phyloP scores from a whole-genome alignment of 2,113 vertebrate genomes.

The Lanius collurio region DNA sequence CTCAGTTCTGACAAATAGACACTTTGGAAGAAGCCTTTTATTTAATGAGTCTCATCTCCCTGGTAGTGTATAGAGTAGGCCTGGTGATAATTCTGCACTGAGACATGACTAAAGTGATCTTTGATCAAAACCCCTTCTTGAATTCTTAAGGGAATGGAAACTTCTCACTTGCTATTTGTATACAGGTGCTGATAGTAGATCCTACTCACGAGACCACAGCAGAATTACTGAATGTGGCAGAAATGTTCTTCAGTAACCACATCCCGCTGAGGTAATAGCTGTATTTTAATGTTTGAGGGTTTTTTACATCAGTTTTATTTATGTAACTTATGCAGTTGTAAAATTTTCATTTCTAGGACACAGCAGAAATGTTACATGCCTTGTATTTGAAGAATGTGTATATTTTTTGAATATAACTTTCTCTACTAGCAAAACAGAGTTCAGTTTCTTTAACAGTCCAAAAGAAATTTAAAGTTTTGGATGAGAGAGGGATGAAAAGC shows the following conservation, averaged over 20 bases:
- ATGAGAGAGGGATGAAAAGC: not conserved
- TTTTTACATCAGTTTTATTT: not conserved
- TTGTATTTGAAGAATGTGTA: not conserved
- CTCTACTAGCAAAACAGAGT: not conserved
- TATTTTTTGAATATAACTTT: not conserved
- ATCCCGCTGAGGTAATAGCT: conserved; percentile 88
- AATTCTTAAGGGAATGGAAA: not conserved
- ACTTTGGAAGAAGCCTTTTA: not conserved
- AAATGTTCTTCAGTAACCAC: conserved; percentile 97
- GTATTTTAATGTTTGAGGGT: not conserved
- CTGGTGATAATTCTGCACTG: not conserved
- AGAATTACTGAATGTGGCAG: conserved; percentile 89
- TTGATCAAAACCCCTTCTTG: not conserved
- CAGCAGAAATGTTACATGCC: not conserved
- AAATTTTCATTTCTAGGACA: not conserved
- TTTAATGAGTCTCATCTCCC: not conserved
- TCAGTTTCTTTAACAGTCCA: not conserved
- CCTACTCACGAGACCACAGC: conserved; percentile 83
- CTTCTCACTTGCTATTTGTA: not conserved
- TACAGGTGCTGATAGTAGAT: conserved; percentile 91
- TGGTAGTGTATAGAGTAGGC: not conserved
- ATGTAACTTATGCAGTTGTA: not conserved
- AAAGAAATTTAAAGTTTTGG: not conserved
- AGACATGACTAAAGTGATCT: not conserved
- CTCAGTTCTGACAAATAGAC: not conserved